These are phyloP conservation scores for Corythornis madagascariensis DNA, from an alignment of 2,113 vertebrate species.

Conservation along the genomic window DNA sequence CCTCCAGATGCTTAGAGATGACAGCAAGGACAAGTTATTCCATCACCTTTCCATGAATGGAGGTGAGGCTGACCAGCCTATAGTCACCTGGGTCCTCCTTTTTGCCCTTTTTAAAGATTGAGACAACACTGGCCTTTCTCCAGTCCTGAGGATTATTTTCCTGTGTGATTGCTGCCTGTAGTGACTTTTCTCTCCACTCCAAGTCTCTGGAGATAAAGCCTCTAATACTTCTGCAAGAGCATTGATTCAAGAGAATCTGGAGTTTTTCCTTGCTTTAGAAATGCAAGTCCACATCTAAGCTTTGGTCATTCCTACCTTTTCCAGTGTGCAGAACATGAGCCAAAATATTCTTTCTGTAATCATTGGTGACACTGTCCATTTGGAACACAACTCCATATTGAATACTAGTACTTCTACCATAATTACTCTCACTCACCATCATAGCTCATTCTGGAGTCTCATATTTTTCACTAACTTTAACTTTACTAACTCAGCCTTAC, in stretches of 20 bases:
- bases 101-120: no score
- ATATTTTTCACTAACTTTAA: neutral
- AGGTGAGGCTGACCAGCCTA: no score
- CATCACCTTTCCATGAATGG: no score
- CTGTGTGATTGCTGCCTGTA: neutral
- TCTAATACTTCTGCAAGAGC: neutral
- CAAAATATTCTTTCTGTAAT: neutral
- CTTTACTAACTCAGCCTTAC: neutral
- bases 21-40: no score
- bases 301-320: neutral
- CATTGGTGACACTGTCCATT: neutral
- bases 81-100: no score
- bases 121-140: no score
- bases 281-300: neutral
- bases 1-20: no score
- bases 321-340: neutral
- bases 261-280: neutral
- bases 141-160: no score
- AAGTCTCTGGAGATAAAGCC: neutral
- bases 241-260: neutral
- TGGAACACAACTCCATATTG: neutral
- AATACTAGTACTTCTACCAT: neutral
- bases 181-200: neutral
- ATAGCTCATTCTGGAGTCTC: neutral
- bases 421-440: neutral